These are phyloP conservation scores for Neodiprion virginianus DNA, from an alignment of 1,140 invertebrate genomes.

Conservation along the genomic window DNA sequence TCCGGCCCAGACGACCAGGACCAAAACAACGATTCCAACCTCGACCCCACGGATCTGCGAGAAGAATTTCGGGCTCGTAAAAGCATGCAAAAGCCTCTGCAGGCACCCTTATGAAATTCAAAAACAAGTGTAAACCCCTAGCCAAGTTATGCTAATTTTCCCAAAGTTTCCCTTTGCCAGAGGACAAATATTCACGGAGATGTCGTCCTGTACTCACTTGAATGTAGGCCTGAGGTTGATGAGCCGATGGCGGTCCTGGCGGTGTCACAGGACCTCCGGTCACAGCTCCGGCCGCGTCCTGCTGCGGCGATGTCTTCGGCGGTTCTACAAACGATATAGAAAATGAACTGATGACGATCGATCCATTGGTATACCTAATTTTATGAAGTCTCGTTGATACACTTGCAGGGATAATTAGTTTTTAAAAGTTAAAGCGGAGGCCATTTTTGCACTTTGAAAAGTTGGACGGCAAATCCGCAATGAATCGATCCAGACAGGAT, in stretches of 20 bases:
- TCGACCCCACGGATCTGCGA: conserved; percentile 83
- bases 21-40: conserved; percentile 85
- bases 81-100: too few relatives aligned
- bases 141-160: too few relatives aligned
- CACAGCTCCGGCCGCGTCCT: conserved; percentile 67
- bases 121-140: too few relatives aligned
- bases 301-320: conserved; percentile 74
- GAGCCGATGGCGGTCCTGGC: conserved; percentile 48
- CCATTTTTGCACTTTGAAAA: too few relatives aligned
- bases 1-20: conserved; percentile 85
- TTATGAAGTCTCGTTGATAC: background rate
- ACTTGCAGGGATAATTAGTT: too few relatives aligned
- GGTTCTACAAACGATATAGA: conserved; percentile 63
- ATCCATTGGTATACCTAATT: conserved; percentile 17
- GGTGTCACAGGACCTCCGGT: conserved; percentile 45
- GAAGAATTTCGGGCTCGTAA: conserved; percentile 19
- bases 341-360: background rate
- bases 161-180: too few relatives aligned
- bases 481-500: too few relatives aligned
- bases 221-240: conserved; percentile 54
- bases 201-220: conserved; percentile 40
- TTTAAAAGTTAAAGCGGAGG: too few relatives aligned
- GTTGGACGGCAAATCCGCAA: too few relatives aligned
- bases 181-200: too few relatives aligned
- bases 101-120: too few relatives aligned